A percentile compares a stretch with the other conserved stretches of the same genome.
Conservation (phyloP, 35 echinoderm and acorn worm species). For the Stichopus chloronotus region DNA sequence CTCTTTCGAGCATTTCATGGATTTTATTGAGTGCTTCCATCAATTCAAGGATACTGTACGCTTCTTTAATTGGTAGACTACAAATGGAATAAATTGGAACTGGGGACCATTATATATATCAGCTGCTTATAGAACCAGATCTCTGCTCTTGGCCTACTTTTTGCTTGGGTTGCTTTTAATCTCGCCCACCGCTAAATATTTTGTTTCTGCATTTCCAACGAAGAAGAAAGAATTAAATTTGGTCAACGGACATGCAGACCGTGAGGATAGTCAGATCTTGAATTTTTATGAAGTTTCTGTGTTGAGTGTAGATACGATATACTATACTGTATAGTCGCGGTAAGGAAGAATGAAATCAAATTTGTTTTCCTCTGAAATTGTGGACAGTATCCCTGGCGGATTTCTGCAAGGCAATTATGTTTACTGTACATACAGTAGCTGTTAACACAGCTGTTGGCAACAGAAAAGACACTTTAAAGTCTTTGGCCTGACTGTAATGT, state of each 20-base stretch:
- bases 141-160: neutral
- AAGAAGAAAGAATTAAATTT: neutral
- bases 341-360: neutral
- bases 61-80: no score
- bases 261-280: neutral
- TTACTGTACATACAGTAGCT: no score
- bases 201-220: neutral
- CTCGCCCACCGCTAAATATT: neutral
- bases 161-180: neutral
- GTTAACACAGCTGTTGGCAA: no score
- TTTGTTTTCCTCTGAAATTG: neutral
- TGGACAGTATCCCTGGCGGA: neutral
- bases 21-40: neutral
- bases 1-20: no score
- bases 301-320: no score
- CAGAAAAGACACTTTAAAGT: no score
- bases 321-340: no score
- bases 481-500: no score
- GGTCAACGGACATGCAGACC: neutral
- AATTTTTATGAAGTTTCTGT: neutral
- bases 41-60: neutral
- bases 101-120: neutral
- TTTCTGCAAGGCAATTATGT: neutral
- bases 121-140: neutral
- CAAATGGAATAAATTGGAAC: neutral